phyloP scores from a whole-genome alignment of 2,113 vertebrate genomes.

The Bos taurus region ARS-UCD2.0 NC_037334.1:97206501-97207000 shows the following conservation, averaged over 20 bases:
- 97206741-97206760: not conserved
- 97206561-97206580: not conserved
- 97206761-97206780: not conserved
- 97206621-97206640: not conserved
- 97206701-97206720: too few species aligned
- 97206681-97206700: too few species aligned
- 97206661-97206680: not conserved
- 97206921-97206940: not conserved
- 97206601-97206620: not conserved
- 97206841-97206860: not conserved
- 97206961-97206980: constrained; percentile 26
- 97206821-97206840: not conserved
- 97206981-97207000: constrained; percentile 33
- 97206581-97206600: not conserved
- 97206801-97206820: not conserved
- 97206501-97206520: not conserved
- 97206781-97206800: not conserved
- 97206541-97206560: not conserved
- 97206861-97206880: not conserved
- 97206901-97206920: not conserved
- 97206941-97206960: not conserved
- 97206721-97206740: not conserved
- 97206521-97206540: not conserved
- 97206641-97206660: not conserved
- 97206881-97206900: constrained; percentile 33